Base-by-base conservation (phyloP, 2,888 invertebrate genomes). In the Reticulitermes lucifugus region DNA sequence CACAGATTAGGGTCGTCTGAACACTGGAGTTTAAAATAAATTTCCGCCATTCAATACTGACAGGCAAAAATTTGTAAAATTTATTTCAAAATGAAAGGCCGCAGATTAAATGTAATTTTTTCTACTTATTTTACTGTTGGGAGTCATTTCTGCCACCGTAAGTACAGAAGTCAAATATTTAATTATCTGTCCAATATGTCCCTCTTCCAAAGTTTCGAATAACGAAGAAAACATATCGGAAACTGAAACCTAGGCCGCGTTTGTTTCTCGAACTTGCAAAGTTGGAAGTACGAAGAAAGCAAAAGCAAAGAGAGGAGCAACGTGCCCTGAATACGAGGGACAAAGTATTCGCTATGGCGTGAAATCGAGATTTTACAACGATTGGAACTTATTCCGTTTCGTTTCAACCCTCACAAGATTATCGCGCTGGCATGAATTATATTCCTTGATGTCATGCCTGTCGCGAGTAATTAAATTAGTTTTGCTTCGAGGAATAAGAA, bases 401-500 rank as follows among this genome's bases (percentile, higher is more conserved):
- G n/a, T 65, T 65, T n/a, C 14, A 65, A n/a, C 65, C 25, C n/a
- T 12, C 65, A 65, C 10, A 25, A n/a, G 65, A 65, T 65, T 65
- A 65, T 65, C 65, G n/a, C 25, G 65, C 22, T 4, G n/a, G 65
- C n/a, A n/a, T 65, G 65, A 65, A 25, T 25, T 25, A 4, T 65
- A 25, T 65, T 65, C 7, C 65, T 65, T 65, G 65, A 25, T 65
- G 25, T 65, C 7, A 25, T 6, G 25, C 6, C 65, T 65, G 65
- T 65, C 65, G 65, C 65, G 25, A 25, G n/a, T 25, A 65, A 65
- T 65, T 65, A 25, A 65, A 65, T 65, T n/a, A n/a, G 6, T 2
- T 65, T 65, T 65, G 65, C 65, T 65, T 65, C n/a, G 65, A 65
- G 6, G 65, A 65, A 65, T 65, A 65, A 65, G 65, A 65, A 65